Percentiles rank a stretch among this genome's conserved stretches.
phyloP scores from a whole-genome alignment of 1,140 invertebrate genomes.

The Dreissena rostriformis region DNA sequence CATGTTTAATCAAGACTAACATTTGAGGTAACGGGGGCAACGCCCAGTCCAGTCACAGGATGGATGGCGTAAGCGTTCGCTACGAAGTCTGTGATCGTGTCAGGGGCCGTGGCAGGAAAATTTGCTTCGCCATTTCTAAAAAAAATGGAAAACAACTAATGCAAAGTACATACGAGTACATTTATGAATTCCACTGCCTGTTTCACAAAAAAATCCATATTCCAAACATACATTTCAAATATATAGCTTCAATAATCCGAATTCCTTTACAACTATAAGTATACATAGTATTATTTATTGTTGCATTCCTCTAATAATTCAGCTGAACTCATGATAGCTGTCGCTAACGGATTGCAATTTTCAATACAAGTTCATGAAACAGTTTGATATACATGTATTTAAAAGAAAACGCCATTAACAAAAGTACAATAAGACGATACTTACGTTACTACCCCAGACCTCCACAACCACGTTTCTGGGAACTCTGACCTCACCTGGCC shows the following conservation, averaged over 20 bases:
- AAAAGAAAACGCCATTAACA: no score
- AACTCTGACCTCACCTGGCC: constrained; percentile 33
- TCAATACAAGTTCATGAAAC: no score
- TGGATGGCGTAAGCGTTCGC: constrained; percentile 95
- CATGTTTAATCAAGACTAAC: constrained; percentile 46
- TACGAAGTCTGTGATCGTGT: constrained; percentile 96
- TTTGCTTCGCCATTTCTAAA: constrained; percentile 79
- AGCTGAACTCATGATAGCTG: no score
- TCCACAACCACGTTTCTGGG: constrained; percentile 47
- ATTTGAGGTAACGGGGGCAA: constrained; percentile 78
- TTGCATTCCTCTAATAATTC: no score
- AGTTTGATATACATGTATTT: no score
- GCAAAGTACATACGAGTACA: not conserved
- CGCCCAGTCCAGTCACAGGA: constrained; percentile 90
- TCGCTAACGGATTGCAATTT: no score
- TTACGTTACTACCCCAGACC: constrained; percentile 6
- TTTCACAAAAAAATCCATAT: not conserved
- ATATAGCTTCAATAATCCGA: no score
- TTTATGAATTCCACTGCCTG: not conserved
- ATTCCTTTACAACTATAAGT: no score
- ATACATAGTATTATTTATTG: no score
- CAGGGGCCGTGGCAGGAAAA: constrained; percentile 86
- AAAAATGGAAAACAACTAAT: not conserved
- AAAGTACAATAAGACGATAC: not conserved
- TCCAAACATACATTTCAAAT: no score